phyloP scores from a whole-genome alignment of 2,113 vertebrate species.

The Sorex araneus region DNA sequence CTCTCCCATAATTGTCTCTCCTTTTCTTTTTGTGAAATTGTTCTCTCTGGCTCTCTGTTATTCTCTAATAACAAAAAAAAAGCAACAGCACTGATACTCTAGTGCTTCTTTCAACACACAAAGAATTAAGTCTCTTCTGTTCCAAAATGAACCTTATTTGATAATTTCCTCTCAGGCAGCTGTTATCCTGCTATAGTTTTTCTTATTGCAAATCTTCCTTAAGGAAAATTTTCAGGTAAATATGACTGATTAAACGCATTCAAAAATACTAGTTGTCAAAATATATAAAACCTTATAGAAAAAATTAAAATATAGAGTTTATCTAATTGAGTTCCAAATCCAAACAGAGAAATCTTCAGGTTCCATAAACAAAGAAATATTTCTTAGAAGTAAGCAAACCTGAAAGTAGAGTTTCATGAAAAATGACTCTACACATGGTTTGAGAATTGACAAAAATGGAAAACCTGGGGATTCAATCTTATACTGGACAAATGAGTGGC shows the following conservation, averaged over 20 bases:
- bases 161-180: background rate
- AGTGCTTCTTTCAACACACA: background rate
- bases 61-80: no score
- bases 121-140: background rate
- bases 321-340: background rate
- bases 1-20: background rate
- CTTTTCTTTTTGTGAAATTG: background rate
- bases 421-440: background rate
- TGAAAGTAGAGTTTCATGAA: background rate
- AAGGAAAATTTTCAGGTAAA: background rate
- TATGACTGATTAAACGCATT: background rate
- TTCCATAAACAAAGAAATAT: background rate
- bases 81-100: no score
- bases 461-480: background rate
- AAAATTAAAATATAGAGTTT: background rate
- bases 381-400: background rate
- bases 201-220: background rate
- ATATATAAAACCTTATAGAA: constrained; percentile 17
- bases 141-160: background rate
- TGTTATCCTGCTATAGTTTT: background rate
- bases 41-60: background rate
- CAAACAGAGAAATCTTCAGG: background rate
- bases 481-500: background rate
- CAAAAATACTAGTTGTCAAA: constrained; percentile 29
- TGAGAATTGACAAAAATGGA: background rate